phyloP scores from a whole-genome alignment of 2,888 invertebrate species.

The Trypoxylon attenuatum region DNA sequence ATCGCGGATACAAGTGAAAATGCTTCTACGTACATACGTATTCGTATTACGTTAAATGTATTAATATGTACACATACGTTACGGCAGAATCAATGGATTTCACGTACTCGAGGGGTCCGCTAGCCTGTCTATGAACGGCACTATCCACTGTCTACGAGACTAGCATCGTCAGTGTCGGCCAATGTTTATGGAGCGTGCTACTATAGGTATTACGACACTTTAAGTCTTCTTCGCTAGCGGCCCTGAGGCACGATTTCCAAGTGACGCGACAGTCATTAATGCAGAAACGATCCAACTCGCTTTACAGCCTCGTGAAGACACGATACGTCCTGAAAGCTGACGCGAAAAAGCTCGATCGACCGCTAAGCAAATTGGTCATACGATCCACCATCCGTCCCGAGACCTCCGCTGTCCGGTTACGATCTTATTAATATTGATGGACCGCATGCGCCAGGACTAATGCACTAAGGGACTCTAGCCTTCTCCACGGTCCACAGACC shows the following conservation, averaged over 20 bases:
- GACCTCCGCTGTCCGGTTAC: conserved; percentile 29
- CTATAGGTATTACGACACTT: conserved; percentile 61
- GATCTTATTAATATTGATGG: conserved; percentile 64
- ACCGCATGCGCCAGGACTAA: conserved; percentile 54
- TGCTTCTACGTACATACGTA: too few species aligned
- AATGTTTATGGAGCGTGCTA: conserved; percentile 59
- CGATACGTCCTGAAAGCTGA: conserved; percentile 37
- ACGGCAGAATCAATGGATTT: too few species aligned
- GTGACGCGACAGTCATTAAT: conserved; percentile 59
- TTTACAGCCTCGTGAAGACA: conserved; percentile 31
- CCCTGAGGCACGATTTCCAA: conserved; percentile 50
- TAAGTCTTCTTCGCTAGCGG: conserved; percentile 44
- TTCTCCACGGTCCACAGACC: conserved; percentile 4
- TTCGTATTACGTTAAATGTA: too few species aligned
- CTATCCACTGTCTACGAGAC: conserved; percentile 28
- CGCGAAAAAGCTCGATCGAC: conserved; percentile 37
- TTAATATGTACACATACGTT: too few species aligned
- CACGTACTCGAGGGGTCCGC: too few species aligned
- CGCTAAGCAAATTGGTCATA: conserved; percentile 40
- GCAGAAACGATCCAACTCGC: conserved; percentile 39
- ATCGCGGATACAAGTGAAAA: too few species aligned
- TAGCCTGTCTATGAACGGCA: too few species aligned
- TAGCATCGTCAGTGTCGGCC: conserved; percentile 57
- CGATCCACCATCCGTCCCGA: conserved; percentile 34
- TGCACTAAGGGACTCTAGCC: conserved; percentile 46